Evolutionary conservation across 2,888 invertebrate genomes (phyloP), one percentile per base, ranked within the genome.

Genomic region (Malthinus seriepunctatus): DNA sequence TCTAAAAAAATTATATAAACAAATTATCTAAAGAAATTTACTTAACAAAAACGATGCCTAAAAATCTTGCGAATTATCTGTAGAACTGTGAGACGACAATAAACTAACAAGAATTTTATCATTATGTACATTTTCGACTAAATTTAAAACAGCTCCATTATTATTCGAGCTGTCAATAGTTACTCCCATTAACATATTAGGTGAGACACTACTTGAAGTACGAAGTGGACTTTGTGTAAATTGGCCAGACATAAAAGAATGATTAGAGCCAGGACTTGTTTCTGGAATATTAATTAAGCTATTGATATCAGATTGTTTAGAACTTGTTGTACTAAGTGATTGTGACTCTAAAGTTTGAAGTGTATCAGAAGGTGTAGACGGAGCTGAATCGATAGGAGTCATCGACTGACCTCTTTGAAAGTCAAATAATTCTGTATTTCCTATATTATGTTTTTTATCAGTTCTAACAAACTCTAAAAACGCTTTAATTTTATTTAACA

Each of bases 401-500:
- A 76, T 73, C 1, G 75, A 75, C 52, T 73, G 74, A 60, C 70
- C 71, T 12, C 71, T 58, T 54, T 70, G 73, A 54, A 76, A 75
- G 62, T 77, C 77, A 45, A 74, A 73, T 52, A 73, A 58, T 64
- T 76, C 76, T 37, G 74, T 68, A 12, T 67, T 70, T 34, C 70
- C 67, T 6, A 58, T 52, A 23, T 37, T 38, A n/a, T 64, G 57
- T 57, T 71, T 75, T 34, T 69, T 71, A 63, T 79, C 80, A 51
- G 75, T 79, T 51, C 77, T 69, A 10, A 78, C 76, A 56, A 77
- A 73, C 48, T 80, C 79, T 69, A 90, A 86, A 71, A 87, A 89
- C 0, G 81, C 78, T 67, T 86, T 86, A 73, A 91, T 89, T 79
- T 92, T 92, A 59, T 84, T 82, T 33, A 89, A 71, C 83, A 92